phyloP scores from a whole-genome alignment of 2,888 invertebrate genomes.

The Caenorhabditis sinica region DNA sequence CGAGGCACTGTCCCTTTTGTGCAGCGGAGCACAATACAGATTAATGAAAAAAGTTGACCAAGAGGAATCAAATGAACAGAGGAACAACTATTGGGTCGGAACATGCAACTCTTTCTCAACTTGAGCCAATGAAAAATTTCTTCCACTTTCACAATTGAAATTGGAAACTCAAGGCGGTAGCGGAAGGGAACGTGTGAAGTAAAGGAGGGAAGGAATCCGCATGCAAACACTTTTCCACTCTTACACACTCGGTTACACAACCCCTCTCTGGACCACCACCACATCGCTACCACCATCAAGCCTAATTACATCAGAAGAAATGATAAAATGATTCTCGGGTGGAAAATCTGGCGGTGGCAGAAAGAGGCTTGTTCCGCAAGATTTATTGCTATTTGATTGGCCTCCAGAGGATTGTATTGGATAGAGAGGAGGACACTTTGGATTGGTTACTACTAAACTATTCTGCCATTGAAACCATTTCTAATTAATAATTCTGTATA shows the following conservation, averaged over 20 bases:
- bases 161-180: conserved; percentile 35
- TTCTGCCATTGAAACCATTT: conserved; percentile 43
- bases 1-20: conserved; percentile 29
- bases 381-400: conserved; percentile 60
- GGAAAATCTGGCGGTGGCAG: conserved; percentile 9
- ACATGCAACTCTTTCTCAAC: conserved; percentile 18
- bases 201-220: conserved; percentile 20
- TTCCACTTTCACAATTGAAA: conserved; percentile 51
- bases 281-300: conserved; percentile 40
- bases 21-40: conserved; percentile 37
- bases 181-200: conserved; percentile 46
- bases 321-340: conserved; percentile 60
- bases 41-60: conserved; percentile 9
- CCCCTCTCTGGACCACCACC: conserved; percentile 25
- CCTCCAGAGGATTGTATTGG: neutral
- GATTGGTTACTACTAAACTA: conserved; percentile 36
- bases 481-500: conserved; percentile 56
- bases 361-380: conserved; percentile 46
- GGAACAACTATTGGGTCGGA: conserved; percentile 5
- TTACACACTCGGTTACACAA: conserved; percentile 60
- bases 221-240: conserved; percentile 53
- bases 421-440: neutral
- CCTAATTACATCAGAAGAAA: conserved; percentile 56
- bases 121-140: conserved; percentile 37
- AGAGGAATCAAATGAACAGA: neutral